Evolutionary conservation across 2,888 invertebrate species (phyloP).

Genomic region (Pachydiplax longipennis): DNA sequence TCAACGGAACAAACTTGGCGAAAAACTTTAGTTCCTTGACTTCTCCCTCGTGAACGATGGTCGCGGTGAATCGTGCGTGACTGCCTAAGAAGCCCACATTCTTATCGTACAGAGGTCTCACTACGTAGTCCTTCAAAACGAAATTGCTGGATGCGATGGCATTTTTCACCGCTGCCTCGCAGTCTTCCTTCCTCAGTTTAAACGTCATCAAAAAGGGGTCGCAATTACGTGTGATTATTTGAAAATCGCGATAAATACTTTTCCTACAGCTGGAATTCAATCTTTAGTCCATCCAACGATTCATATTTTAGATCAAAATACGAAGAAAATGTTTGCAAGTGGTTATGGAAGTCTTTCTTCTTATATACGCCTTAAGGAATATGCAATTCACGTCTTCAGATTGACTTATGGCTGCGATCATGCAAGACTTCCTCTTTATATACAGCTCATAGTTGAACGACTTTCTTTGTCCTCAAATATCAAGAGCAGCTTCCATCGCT

Average conservation of each 20-base stretch:
- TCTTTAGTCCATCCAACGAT: too few species aligned
- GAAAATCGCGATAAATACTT: too few species aligned
- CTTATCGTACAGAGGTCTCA: neutral
- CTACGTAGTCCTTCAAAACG: neutral
- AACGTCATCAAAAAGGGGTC: neutral
- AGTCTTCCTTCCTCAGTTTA: neutral
- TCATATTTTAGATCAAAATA: too few species aligned
- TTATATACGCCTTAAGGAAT: too few species aligned
- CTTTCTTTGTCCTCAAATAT: neutral
- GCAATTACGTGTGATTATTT: too few species aligned
- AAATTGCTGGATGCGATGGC: neutral
- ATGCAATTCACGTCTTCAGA: too few species aligned
- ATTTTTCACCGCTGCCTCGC: slow-evolving; percentile 4
- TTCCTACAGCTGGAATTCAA: too few species aligned
- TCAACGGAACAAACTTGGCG: neutral
- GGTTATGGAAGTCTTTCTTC: too few species aligned
- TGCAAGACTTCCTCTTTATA: neutral
- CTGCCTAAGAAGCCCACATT: neutral
- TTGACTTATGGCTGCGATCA: neutral
- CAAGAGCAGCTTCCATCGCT: too few species aligned
- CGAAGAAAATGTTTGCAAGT: too few species aligned
- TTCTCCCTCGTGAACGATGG: neutral
- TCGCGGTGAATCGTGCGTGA: neutral
- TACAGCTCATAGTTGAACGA: too few species aligned
- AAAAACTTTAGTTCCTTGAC: neutral